Conservation (phyloP, 2,888 invertebrate species). For the Acanthococcus lagerstroemiae region DNA sequence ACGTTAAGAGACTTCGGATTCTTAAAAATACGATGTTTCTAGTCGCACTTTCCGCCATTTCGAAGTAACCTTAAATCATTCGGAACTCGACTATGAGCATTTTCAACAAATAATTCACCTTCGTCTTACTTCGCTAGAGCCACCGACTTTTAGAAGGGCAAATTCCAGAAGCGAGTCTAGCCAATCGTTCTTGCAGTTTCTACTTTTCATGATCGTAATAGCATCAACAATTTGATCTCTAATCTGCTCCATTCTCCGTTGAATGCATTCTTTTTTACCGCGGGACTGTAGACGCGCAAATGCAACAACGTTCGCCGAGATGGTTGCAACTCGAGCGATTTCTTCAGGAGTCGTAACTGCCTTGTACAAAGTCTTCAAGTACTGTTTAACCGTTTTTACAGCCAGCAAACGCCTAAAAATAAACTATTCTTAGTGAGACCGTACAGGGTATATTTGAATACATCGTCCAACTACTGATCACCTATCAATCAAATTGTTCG, state of each 20-base stretch:
- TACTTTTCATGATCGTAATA: conserved; percentile 94
- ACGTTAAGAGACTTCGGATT: too few relatives aligned
- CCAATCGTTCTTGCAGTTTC: conserved; percentile 83
- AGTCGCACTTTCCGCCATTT: too few relatives aligned
- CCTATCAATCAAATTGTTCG: too few relatives aligned
- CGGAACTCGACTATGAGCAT: too few relatives aligned
- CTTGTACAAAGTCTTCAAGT: conserved; percentile 81
- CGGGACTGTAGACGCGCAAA: conserved; percentile 51
- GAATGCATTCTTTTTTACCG: conserved; percentile 70
- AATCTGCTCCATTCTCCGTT: conserved; percentile 69
- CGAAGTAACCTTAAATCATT: too few relatives aligned
- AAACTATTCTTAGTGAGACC: too few relatives aligned
- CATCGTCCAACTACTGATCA: too few relatives aligned
- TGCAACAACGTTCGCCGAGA: conserved; percentile 87
- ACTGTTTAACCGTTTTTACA: conserved; percentile 81
- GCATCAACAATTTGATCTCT: conserved; percentile 81
- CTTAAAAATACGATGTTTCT: too few relatives aligned
- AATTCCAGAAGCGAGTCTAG: conserved; percentile 80
- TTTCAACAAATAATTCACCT: neutral
- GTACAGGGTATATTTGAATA: too few relatives aligned
- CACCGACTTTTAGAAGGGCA: conserved; percentile 71
- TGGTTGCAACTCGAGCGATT: conserved; percentile 99
- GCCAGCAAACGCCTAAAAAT: conserved; percentile 75
- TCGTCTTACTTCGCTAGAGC: conserved; percentile 57
- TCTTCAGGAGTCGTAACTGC: conserved; percentile 96